Percentiles rank a stretch among this genome's conserved stretches.
These are phyloP conservation scores for Diadema setosum DNA, from an alignment of 35 echinoderm and acorn worm genomes.

Conservation along the genomic window DNA sequence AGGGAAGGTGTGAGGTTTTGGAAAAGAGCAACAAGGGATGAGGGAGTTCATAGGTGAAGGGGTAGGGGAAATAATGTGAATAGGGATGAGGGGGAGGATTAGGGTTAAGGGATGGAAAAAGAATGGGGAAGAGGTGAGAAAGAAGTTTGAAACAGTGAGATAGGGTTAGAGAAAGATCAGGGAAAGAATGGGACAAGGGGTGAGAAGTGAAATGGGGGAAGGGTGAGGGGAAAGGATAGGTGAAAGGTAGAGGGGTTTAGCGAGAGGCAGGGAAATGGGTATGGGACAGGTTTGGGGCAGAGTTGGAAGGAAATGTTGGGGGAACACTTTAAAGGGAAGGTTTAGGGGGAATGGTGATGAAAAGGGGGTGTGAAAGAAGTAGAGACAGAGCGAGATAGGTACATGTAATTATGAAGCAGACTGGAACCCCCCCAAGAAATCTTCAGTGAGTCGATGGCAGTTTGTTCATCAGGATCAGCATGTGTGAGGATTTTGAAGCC, in stretches of 20 bases:
- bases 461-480: no score
- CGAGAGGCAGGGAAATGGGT: background rate
- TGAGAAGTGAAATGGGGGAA: background rate
- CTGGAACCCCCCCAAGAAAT: no score
- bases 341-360: no score
- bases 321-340: no score
- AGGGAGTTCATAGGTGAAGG: background rate
- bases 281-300: background rate
- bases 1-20: no score
- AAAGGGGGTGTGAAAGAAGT: no score
- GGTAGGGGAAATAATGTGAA: background rate
- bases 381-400: no score
- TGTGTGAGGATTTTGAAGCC: no score
- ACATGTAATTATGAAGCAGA: no score
- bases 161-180: background rate
- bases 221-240: background rate
- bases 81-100: background rate
- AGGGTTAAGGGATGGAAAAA: background rate
- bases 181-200: background rate
- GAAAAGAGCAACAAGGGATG: no score
- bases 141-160: background rate
- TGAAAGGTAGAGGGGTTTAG: background rate
- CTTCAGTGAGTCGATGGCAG: no score
- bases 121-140: background rate
- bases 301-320: no score